These are phyloP conservation scores for Maccullochella peelii DNA, from an alignment of 2,113 vertebrate genomes.

Conservation along the genomic window DNA sequence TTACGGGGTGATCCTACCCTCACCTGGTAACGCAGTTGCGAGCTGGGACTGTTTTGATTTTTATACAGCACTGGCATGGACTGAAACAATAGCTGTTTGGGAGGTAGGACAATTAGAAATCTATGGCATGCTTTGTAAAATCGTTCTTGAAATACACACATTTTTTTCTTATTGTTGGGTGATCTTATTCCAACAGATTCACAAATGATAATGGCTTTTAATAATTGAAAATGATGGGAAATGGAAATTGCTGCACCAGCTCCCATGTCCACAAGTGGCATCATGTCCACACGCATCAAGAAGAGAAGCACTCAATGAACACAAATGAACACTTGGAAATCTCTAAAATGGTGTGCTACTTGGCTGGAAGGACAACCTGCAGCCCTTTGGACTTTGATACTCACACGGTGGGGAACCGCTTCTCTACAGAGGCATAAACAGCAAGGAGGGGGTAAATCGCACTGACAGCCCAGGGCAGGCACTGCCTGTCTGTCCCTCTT, in stretches of 20 bases:
- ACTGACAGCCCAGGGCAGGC: conserved; percentile 45
- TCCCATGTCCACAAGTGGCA: background rate
- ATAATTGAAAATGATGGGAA: background rate
- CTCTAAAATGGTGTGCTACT: background rate
- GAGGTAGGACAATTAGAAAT: background rate
- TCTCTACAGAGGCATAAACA: background rate
- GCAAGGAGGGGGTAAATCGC: conserved; percentile 22
- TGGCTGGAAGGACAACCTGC: background rate
- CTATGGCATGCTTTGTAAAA: background rate
- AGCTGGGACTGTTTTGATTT: background rate
- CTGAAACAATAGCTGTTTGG: background rate
- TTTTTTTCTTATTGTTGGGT: background rate
- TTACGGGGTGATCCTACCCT: background rate
- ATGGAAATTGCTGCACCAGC: background rate
- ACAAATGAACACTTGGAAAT: background rate
- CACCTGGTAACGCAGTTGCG: background rate
- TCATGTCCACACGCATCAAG: background rate
- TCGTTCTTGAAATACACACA: background rate
- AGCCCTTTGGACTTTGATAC: conserved; percentile 21
- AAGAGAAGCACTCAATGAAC: background rate
- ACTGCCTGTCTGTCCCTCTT: conserved; percentile 33
- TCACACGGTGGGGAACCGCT: background rate
- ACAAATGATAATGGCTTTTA: background rate
- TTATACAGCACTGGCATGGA: background rate
- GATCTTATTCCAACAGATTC: background rate